Conservation (phyloP, 2,797 vertebrate species). For the Betta splendens region DNA sequence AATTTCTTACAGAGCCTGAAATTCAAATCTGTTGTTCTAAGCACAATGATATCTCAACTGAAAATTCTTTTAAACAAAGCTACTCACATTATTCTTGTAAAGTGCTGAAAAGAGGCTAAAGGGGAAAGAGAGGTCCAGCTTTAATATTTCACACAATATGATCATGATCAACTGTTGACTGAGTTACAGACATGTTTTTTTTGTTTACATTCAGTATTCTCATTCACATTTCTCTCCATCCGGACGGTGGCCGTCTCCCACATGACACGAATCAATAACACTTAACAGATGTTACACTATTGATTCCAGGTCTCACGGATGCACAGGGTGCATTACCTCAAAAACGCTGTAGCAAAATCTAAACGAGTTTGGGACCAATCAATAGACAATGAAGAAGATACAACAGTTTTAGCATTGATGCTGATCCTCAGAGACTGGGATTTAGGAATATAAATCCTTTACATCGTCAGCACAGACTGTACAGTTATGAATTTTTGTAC, state of each 20-base stretch:
- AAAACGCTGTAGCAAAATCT: neutral
- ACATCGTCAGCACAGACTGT: too few relatives aligned
- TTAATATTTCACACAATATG: constrained; percentile 5
- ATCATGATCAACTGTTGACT: too few relatives aligned
- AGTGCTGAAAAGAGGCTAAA: neutral
- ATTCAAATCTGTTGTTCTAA: neutral
- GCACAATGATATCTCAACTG: constrained; percentile 1
- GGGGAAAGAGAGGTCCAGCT: neutral
- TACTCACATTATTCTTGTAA: neutral
- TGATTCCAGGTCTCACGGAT: constrained; percentile 20
- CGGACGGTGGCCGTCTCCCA: neutral
- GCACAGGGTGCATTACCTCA: neutral
- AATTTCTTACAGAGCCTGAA: neutral
- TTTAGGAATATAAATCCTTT: neutral
- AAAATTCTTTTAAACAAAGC: constrained; percentile 9
- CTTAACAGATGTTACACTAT: constrained; percentile 13
- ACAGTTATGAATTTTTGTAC: neutral
- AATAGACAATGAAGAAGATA: neutral
- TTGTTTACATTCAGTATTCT: constrained; percentile 4
- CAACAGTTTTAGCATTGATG: neutral
- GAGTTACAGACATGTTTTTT: neutral
- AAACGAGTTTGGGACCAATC: neutral
- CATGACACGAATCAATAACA: constrained; percentile 18
- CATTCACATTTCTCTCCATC: neutral
- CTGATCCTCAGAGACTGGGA: constrained; percentile 10